Base-by-base conservation (phyloP, 2,113 vertebrate species). In the Poecile atricapillus region DNA sequence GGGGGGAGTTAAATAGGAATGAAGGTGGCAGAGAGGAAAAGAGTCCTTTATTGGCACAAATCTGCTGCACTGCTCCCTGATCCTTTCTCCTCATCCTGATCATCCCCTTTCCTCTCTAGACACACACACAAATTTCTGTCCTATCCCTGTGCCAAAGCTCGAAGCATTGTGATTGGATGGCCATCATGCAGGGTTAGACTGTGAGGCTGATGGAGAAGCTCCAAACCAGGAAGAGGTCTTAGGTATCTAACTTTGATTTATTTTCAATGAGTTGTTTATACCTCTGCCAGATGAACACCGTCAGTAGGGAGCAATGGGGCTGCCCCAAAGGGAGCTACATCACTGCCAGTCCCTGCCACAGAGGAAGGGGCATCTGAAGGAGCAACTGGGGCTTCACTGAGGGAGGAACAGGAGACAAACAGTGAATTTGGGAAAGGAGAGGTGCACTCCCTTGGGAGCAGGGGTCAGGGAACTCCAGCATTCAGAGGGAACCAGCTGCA, bases 131-230 rank as follows among this genome's bases (percentile, higher is more conserved):
- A 3, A 31, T 50, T 87, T 67, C 56, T 70, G 7, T 62, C 35
- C 70, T 33, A 30, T 12, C 43, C 3, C 1, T 59, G 25, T 33
- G 52, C 28, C 78, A 35, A 59, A 64, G 43, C 62, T 79, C 0
- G 0, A 33, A 65, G 35, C 31, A 31, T 6, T 3, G 0, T 14
- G 28, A 5, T 58, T 53, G 20, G 2, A 2, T 5, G n/a, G 46
- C 22, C 31, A 15, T 30, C 17, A 2, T 13, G 49, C 31, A 8
- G 58, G 33, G 37, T 0, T 2, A 39, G 53, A 44, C 53, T 52
- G 28, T 46, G 60, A 75, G 55, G 21, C 46, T 81, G 33, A 68
- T 1, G 2, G 27, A 80, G 82, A 50, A 70, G 25, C 15, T 63
- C 1, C 1, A 31, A 68, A 63, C 15, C 2, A 3, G 31, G 21